These are phyloP conservation scores for Strigamia transsilvanica DNA, from an alignment of 2,888 invertebrate species.

Conservation along the genomic window DNA sequence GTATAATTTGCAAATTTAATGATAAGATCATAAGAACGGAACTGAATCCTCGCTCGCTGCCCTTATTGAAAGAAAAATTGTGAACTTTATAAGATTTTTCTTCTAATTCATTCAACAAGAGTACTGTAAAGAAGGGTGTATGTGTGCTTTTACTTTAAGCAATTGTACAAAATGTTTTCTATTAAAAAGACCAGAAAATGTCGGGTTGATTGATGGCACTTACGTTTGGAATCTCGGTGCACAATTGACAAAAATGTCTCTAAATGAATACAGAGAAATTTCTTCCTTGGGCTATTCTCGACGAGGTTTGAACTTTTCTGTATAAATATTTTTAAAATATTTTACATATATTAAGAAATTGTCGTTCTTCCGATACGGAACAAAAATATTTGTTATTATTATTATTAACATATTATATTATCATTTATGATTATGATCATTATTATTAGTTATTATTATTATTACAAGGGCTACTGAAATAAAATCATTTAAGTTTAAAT, in stretches of 20 bases:
- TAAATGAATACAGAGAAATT: constrained; percentile 41
- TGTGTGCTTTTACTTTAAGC: constrained; percentile 24
- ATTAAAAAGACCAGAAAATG: constrained; percentile 20
- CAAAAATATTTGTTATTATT: constrained; percentile 48
- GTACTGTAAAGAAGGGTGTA: not conserved
- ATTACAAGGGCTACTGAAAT: constrained; percentile 32
- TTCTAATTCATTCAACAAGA: not conserved
- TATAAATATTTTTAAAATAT: constrained; percentile 44
- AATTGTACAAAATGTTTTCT: constrained; percentile 38
- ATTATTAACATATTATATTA: constrained; percentile 41
- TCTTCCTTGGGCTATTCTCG: constrained; percentile 23
- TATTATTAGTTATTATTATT: constrained; percentile 19
- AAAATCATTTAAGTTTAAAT: constrained; percentile 46
- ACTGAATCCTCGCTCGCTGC: constrained; percentile 43
- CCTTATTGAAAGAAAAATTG: constrained; percentile 1
- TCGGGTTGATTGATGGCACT: constrained; percentile 40
- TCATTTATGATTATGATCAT: constrained; percentile 22
- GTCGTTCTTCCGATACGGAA: constrained; percentile 49
- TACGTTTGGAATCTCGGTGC: constrained; percentile 36
- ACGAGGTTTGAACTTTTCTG: constrained; percentile 34
- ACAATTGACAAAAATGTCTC: constrained; percentile 36
- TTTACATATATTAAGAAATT: constrained; percentile 29
- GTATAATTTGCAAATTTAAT: constrained; percentile 32
- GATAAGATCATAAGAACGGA: not conserved
- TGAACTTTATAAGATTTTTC: constrained; percentile 16